Conservation (phyloP, 2,888 invertebrate species). For the Drosophila stalkeri region DNA sequence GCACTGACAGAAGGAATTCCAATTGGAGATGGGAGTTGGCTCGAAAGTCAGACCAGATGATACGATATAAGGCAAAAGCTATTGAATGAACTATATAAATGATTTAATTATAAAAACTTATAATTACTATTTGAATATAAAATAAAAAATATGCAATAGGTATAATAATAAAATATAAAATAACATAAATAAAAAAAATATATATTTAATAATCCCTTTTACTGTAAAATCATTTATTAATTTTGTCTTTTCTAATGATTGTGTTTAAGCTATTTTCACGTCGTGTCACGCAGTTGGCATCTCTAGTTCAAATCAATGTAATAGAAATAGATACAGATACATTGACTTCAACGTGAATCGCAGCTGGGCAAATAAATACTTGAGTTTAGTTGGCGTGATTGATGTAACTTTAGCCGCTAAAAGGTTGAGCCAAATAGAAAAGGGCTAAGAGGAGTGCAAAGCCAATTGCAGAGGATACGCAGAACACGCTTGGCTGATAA, state of each 20-base stretch:
- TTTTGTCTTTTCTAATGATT: background rate
- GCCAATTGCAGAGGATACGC: constrained; percentile 42
- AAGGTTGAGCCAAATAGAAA: constrained; percentile 58
- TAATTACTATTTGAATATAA: too few relatives aligned
- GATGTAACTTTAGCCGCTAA: constrained; percentile 72
- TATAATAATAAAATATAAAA: too few relatives aligned
- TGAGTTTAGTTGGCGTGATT: constrained; percentile 43
- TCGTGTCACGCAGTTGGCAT: constrained; percentile 29
- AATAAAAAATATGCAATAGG: too few relatives aligned
- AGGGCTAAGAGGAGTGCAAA: constrained; percentile 47
- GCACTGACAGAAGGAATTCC: constrained; percentile 50
- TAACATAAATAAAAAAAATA: too few relatives aligned
- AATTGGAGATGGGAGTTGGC: constrained; percentile 33
- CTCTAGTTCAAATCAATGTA: constrained; percentile 49
- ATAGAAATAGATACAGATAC: constrained; percentile 67
- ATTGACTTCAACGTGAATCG: constrained; percentile 33
- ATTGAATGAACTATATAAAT: background rate
- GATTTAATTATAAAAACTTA: too few relatives aligned
- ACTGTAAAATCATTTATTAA: too few relatives aligned
- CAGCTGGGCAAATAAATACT: constrained; percentile 75
- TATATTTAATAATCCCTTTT: too few relatives aligned
- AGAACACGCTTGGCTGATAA: constrained; percentile 18
- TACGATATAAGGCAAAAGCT: background rate
- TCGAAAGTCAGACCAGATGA: background rate
- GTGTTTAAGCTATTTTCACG: background rate